phyloP scores from a whole-genome alignment of 2,797 vertebrate species.

The Ceyx erithaca region DNA sequence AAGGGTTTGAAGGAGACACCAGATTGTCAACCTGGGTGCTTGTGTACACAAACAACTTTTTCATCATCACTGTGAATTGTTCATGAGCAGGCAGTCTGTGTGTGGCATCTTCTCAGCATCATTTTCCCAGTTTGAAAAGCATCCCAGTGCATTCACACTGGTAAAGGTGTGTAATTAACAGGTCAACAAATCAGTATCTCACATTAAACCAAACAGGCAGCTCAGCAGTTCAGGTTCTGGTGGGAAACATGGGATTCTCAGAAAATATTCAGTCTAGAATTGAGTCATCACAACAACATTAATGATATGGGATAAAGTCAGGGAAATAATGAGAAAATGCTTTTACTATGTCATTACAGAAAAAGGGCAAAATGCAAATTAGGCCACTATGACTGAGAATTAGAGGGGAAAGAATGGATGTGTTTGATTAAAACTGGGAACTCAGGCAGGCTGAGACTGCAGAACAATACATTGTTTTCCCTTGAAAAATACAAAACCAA shows the following conservation, averaged over 20 bases:
- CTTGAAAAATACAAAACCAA: not conserved
- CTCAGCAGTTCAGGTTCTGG: not conserved
- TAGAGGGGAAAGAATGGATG: not conserved
- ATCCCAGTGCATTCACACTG: not conserved
- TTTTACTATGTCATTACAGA: not conserved
- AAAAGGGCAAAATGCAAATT: slow-evolving; percentile 23
- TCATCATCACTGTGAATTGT: not conserved
- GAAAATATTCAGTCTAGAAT: not conserved
- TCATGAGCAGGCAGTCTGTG: not conserved
- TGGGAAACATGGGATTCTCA: not conserved
- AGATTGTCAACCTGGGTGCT: not conserved
- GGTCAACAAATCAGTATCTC: not conserved
- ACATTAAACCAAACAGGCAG: not conserved
- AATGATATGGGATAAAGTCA: not conserved
- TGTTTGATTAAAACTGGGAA: not conserved
- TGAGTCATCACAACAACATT: not conserved
- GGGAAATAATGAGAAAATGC: slow-evolving; percentile 11
- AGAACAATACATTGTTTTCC: not conserved
- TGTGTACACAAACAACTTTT: not conserved
- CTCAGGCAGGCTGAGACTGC: not conserved
- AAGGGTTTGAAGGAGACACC: not conserved
- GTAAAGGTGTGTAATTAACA: not conserved
- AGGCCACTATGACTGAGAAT: not conserved
- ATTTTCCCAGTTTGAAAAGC: not conserved
- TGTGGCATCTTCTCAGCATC: not conserved